These are phyloP conservation scores for Leucophenga montana DNA, from an alignment of 2,888 invertebrate genomes.

Conservation along the genomic window DNA sequence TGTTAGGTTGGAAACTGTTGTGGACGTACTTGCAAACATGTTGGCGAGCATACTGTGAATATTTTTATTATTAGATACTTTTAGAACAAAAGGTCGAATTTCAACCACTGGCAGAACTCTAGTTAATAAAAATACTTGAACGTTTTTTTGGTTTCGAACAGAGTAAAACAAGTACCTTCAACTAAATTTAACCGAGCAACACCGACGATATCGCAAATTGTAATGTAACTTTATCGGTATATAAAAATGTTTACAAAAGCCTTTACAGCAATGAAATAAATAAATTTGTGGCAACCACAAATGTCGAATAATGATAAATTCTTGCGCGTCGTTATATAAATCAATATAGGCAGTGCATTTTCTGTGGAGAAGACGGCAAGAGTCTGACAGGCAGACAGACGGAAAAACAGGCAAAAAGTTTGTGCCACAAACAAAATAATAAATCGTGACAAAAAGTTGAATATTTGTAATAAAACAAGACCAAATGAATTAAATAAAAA, in stretches of 20 bases:
- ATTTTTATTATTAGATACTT: too few relatives aligned
- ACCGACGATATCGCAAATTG: too few relatives aligned
- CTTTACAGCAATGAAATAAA: conserved; percentile 16
- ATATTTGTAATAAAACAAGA: neutral
- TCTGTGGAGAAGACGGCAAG: neutral
- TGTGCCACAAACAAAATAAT: conserved; percentile 8
- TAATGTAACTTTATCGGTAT: too few relatives aligned
- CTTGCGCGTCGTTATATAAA: conserved; percentile 5
- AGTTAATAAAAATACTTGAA: too few relatives aligned
- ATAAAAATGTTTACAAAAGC: neutral
- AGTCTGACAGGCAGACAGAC: neutral
- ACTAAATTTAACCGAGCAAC: too few relatives aligned
- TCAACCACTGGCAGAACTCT: too few relatives aligned
- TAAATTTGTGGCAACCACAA: conserved; percentile 28
- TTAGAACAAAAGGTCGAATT: too few relatives aligned
- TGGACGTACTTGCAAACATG: too few relatives aligned
- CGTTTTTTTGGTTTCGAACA: too few relatives aligned
- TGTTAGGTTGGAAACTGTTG: too few relatives aligned
- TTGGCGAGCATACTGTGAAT: too few relatives aligned
- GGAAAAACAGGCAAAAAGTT: neutral
- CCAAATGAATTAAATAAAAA: neutral
- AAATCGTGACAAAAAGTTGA: neutral
- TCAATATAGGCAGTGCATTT: neutral
- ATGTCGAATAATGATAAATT: conserved; percentile 28
- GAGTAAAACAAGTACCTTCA: too few relatives aligned